Conservation (phyloP, 2,113 vertebrate species). For the Rissa tridactyla region DNA sequence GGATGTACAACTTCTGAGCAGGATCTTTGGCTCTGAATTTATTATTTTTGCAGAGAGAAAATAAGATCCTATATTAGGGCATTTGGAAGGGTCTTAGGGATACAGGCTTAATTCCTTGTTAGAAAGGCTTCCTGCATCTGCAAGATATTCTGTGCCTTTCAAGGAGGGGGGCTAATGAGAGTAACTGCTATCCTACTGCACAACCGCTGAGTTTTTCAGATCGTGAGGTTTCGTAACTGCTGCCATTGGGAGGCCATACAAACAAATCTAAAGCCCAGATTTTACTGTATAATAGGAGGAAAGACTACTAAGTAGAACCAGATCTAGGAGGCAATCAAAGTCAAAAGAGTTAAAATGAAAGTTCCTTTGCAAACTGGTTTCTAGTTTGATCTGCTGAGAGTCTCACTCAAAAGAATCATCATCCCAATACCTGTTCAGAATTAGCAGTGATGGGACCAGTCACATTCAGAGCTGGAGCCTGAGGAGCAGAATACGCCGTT, state of each 20-base stretch:
- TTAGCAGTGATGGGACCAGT: slow-evolving; percentile 89
- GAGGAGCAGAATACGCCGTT: slow-evolving; percentile 68
- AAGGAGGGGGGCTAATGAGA: not conserved
- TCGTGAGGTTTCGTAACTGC: not conserved
- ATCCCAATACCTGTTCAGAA: slow-evolving; percentile 87
- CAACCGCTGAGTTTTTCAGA: not conserved
- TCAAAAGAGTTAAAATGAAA: not conserved
- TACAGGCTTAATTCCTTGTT: not conserved
- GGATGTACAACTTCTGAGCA: not conserved
- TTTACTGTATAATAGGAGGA: not conserved
- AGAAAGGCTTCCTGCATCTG: not conserved
- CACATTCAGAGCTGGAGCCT: slow-evolving; percentile 78
- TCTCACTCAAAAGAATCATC: not conserved
- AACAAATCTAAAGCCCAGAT: not conserved
- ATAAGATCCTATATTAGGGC: not conserved
- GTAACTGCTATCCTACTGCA: not conserved
- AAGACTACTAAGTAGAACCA: not conserved
- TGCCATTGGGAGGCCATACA: not conserved
- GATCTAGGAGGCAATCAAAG: not conserved
- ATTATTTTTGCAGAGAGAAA: not conserved
- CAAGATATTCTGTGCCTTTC: not conserved
- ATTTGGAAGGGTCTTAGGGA: not conserved
- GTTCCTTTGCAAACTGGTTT: not conserved
- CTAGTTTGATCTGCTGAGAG: not conserved
- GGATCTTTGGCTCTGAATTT: not conserved